These are phyloP conservation scores for Epiblema foenella DNA, from an alignment of 2,888 invertebrate species.

Conservation along the genomic window DNA sequence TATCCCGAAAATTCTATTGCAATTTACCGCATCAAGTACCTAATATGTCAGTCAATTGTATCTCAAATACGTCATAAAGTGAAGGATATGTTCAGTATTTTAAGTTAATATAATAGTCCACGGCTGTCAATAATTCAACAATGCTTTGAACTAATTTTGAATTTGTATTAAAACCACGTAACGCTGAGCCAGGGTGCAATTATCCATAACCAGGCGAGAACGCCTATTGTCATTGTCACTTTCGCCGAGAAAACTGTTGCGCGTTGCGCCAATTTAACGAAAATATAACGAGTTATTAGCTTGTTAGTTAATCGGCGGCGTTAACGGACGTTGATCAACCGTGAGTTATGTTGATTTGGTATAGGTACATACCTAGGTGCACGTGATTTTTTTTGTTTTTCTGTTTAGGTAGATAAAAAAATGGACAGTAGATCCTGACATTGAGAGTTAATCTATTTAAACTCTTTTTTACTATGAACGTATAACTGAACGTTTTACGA, in stretches of 20 bases:
- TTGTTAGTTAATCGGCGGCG: conserved; percentile 7
- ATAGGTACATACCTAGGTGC: not conserved
- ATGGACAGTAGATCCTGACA: too few species aligned
- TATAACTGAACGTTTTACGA: too few species aligned
- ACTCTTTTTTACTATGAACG: too few species aligned
- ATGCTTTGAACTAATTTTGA: too few species aligned
- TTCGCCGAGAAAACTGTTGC: conserved; percentile 38
- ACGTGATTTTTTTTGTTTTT: not conserved
- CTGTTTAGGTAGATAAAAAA: too few species aligned
- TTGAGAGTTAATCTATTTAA: too few species aligned
- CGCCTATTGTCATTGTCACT: conserved; percentile 36
- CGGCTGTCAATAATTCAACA: too few species aligned
- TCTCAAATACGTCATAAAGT: too few species aligned
- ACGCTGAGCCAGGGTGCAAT: conserved; percentile 30
- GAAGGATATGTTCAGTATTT: not conserved
- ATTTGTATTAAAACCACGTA: too few species aligned
- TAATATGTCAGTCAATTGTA: too few species aligned
- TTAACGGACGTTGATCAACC: conserved; percentile 13
- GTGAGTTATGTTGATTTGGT: not conserved
- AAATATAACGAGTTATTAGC: conserved; percentile 19
- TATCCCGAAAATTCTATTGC: too few species aligned
- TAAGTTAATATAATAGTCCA: not conserved
- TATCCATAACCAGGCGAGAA: conserved; percentile 20
- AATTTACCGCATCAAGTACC: too few species aligned
- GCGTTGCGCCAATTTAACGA: conserved; percentile 30